These are phyloP conservation scores for Oreochromis aureus DNA, from an alignment of 2,113 vertebrate species.

Conservation along the genomic window DNA sequence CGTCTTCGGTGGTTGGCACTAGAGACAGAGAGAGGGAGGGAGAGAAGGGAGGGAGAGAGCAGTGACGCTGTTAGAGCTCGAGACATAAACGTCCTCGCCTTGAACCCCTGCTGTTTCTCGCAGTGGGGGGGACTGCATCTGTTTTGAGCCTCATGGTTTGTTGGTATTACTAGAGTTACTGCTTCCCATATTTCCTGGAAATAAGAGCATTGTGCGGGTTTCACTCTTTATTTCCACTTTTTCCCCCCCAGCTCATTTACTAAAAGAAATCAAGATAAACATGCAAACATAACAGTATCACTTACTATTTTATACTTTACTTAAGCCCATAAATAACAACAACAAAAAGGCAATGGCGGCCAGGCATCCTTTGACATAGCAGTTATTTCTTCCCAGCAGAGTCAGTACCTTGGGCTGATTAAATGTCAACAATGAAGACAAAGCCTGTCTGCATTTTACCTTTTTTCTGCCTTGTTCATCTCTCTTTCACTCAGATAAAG, in stretches of 20 bases:
- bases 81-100: not conserved
- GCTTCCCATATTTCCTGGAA: constrained; percentile 20
- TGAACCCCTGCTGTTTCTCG: not conserved
- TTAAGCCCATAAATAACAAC: constrained; percentile 35
- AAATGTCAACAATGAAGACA: constrained; percentile 72
- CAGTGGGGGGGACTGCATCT: not conserved
- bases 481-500: constrained; percentile 50
- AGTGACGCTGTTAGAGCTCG: not conserved
- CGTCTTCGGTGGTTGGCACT: constrained; percentile 87
- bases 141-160: not conserved
- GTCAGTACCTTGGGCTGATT: constrained; percentile 70
- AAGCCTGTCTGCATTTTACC: constrained; percentile 49
- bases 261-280: constrained; percentile 12
- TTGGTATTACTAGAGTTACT: not conserved
- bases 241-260: not conserved
- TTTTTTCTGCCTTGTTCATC: constrained; percentile 34
- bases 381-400: constrained; percentile 69
- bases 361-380: constrained; percentile 65
- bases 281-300: not conserved
- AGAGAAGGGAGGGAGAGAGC: constrained; percentile 18
- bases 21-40: not conserved
- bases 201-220: constrained; percentile 11
- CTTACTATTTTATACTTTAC: constrained; percentile 15
- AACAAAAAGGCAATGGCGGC: constrained; percentile 10
- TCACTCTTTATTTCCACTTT: not conserved